Evolutionary conservation across 2,113 vertebrate species (phyloP).

Genomic region (Dasypus novemcinctus): DNA sequence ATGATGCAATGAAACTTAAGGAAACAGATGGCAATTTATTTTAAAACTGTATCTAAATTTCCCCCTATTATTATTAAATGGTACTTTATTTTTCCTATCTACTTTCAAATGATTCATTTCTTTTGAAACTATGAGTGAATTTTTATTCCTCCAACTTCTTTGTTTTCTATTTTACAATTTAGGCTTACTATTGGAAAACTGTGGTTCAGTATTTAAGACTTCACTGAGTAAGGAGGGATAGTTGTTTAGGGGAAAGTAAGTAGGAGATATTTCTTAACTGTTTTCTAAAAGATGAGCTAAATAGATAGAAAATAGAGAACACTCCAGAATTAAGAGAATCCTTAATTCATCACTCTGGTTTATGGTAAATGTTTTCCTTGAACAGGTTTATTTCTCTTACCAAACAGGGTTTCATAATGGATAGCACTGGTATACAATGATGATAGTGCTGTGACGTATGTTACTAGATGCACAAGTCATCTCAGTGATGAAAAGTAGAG

Average conservation of each 20-base stretch:
- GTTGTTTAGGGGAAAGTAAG: not conserved
- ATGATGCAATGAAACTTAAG: not conserved
- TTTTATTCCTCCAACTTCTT: not conserved
- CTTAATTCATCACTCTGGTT: conserved; percentile 70
- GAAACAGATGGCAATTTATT: not conserved
- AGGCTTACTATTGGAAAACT: conserved; percentile 60
- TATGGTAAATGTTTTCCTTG: conserved; percentile 76
- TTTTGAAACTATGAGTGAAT: not conserved
- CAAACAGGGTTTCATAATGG: conserved; percentile 72
- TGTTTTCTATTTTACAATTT: conserved; percentile 47
- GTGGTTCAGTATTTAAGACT: conserved; percentile 42
- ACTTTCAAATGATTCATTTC: not conserved
- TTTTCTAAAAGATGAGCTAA: conserved; percentile 73
- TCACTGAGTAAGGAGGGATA: not conserved
- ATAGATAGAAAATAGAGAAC: conserved; percentile 70
- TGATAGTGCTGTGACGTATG: conserved; percentile 67
- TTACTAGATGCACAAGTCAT: conserved; percentile 59
- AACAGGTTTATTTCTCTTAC: conserved; percentile 81
- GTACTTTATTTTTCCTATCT: not conserved
- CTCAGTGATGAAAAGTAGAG: conserved; percentile 63
- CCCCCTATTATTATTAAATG: not conserved
- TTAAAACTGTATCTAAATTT: not conserved
- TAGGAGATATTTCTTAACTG: conserved; percentile 62
- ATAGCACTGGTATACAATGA: conserved; percentile 68
- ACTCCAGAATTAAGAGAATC: conserved; percentile 59